Evolutionary conservation across 2,888 invertebrate species (phyloP).

Genomic region (Limnephilus auricula): DNA sequence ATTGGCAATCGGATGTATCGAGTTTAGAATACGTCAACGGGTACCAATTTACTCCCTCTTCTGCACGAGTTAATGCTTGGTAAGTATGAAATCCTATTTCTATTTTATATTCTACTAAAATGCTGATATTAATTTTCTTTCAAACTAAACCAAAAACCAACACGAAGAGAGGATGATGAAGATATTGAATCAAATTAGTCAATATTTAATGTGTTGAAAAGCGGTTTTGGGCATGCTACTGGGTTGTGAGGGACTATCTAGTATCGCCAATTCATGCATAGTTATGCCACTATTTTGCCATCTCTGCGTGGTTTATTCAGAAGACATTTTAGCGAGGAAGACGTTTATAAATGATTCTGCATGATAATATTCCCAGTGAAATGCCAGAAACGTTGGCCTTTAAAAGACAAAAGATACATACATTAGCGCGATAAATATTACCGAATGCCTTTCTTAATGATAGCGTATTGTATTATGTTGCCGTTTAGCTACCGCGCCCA

Average conservation of each 20-base stretch:
- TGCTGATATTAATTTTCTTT: background rate
- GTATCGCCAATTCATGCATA: background rate
- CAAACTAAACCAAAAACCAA: background rate
- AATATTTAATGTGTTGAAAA: background rate
- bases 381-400: conserved; percentile 58
- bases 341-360: conserved; percentile 36
- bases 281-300: background rate
- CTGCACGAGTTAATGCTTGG: background rate
- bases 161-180: background rate
- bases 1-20: background rate
- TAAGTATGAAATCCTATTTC: background rate
- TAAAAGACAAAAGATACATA: conserved; percentile 64
- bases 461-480: conserved; percentile 30
- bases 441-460: conserved; percentile 52
- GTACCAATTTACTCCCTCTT: background rate
- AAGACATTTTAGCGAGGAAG: conserved; percentile 32
- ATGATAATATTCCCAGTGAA: conserved; percentile 41
- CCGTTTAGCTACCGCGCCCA: conserved; percentile 38
- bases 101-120: background rate
- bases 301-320: conserved; percentile 33
- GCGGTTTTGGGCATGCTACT: background rate
- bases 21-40: background rate
- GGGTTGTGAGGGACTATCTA: background rate
- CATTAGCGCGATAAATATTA: conserved; percentile 54
- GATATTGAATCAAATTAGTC: background rate